Base-by-base conservation (phyloP, 2,888 invertebrate species). In the Dicyrtomina minuta region DNA sequence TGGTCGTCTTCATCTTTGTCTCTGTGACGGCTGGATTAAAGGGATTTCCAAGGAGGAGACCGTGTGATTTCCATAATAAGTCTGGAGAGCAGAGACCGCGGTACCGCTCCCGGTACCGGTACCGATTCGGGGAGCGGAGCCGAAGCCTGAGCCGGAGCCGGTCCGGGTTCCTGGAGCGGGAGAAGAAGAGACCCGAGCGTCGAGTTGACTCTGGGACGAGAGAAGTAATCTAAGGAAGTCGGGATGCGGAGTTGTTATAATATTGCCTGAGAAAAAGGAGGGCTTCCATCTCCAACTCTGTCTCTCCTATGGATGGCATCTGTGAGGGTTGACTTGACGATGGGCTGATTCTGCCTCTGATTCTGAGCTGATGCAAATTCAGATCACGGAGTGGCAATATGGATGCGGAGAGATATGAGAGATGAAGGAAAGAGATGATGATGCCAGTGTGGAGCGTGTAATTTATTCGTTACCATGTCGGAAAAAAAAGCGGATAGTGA, bases 351-450 rank as follows among this genome's bases (percentile, higher is more conserved):
- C 68, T 64, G 68, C n/a, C n/a, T n/a, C 71, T 62, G 72, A 70
- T 68, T 33, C 33, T 33, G 33, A 71, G 71, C 70, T 73, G 68
- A 75, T 74, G 72, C 64, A 72, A 68, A 77, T 77, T 77, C 77
- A 72, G 74, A 77, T 77, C 77, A 77, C 77, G 77, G 71, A 75
- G 61, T 68, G 62, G 72, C 74, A 77, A 77, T 77, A 75, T 73
- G 74, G 69, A 71, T 62, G 60, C 69, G 44, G 58, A 60, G 65
- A 58, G 41, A 70, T 41, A 43, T 41, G 44, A 70, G 41, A 60
- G 58, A 67, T 44, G 56, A 39, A 66, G 46, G 66, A 66, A 70
- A 68, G 70, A 73, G 73, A 72, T 73, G 73, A 72, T 71, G 75
- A 75, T 75, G 72, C 70, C 73, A 72, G 65, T 70, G 62, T 51